A percentile compares a stretch with the other conserved stretches of the same genome.
Evolutionary conservation across 2,797 vertebrate genomes (phyloP).

Genomic region (Borostomias antarcticus): DNA sequence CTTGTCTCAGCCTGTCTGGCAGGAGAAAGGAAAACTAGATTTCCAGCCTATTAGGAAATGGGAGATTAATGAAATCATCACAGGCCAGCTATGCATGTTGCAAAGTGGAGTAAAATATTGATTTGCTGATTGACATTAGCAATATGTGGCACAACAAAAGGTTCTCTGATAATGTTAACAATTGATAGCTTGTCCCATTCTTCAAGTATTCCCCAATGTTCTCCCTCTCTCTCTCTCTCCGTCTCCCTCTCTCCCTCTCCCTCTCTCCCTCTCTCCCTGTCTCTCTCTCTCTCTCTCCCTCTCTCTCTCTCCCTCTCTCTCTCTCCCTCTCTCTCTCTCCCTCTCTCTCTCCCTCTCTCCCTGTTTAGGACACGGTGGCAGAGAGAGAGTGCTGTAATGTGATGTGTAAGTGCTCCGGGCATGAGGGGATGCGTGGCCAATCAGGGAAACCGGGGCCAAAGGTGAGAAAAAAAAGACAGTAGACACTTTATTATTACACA

Average conservation of each 20-base stretch:
- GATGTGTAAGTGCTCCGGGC: slow-evolving; percentile 83
- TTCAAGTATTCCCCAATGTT: too few relatives aligned
- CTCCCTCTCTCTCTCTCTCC: too few relatives aligned
- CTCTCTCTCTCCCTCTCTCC: slow-evolving; percentile 12
- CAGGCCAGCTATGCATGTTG: not conserved
- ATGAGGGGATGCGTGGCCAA: slow-evolving; percentile 74
- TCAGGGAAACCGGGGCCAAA: slow-evolving; percentile 73
- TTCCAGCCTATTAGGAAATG: not conserved
- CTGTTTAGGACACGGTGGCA: slow-evolving; percentile 75
- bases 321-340: not conserved
- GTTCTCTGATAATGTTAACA: not conserved
- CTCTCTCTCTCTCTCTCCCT: slow-evolving; percentile 5
- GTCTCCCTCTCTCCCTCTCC: too few relatives aligned
- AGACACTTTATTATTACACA: not conserved
- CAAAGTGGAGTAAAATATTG: not conserved
- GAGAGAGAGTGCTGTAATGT: slow-evolving; percentile 83
- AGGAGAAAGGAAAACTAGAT: not conserved
- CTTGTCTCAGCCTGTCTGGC: slow-evolving; percentile 22
- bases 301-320: not conserved
- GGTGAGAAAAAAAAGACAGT: slow-evolving; percentile 65
- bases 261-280: too few relatives aligned
- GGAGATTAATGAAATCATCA: slow-evolving; percentile 4
- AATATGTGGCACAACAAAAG: not conserved
- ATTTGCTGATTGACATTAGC: too few relatives aligned
- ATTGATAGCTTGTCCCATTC: not conserved